Evolutionary conservation across 1,140 invertebrate species (phyloP).

Genomic region (Manduca sexta): DNA sequence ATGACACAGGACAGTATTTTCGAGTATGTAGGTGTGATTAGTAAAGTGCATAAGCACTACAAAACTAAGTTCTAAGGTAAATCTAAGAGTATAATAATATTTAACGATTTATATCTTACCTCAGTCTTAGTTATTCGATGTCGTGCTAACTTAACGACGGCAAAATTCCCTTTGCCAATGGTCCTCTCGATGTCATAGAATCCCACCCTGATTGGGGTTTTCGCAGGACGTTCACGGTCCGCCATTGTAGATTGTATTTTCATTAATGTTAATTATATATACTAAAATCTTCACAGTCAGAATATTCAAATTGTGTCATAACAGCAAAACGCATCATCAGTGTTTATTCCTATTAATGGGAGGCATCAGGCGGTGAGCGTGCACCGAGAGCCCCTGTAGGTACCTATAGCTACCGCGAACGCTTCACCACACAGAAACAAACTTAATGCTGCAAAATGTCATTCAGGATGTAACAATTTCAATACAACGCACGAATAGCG

Average conservation of each 20-base stretch:
- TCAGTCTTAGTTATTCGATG: slow-evolving; percentile 99
- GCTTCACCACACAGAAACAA: slow-evolving; percentile 1
- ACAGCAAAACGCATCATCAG: slow-evolving; percentile 23
- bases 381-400: too few relatives aligned
- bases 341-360: too few relatives aligned
- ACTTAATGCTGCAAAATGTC: slow-evolving; percentile 1
- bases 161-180: slow-evolving; percentile 99
- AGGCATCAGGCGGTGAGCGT: too few relatives aligned
- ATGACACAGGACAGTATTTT: too few relatives aligned
- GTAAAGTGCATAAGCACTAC: too few relatives aligned
- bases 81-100: background rate
- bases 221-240: slow-evolving; percentile 75
- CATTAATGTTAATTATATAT: slow-evolving; percentile 38
- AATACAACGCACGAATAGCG: background rate
- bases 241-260: slow-evolving; percentile 67
- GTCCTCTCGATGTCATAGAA: slow-evolving; percentile 98
- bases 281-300: slow-evolving; percentile 14
- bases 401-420: background rate
- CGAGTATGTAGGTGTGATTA: too few relatives aligned
- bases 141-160: slow-evolving; percentile 97
- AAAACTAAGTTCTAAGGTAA: too few relatives aligned
- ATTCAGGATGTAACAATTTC: slow-evolving; percentile 1
- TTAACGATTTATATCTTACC: slow-evolving; percentile 74
- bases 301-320: slow-evolving; percentile 25
- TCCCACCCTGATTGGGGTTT: slow-evolving; percentile 92